Evolutionary conservation across 2,113 vertebrate species (phyloP), one percentile per base, ranked within the genome.

Genomic region (Lophius piscatorius): DNA sequence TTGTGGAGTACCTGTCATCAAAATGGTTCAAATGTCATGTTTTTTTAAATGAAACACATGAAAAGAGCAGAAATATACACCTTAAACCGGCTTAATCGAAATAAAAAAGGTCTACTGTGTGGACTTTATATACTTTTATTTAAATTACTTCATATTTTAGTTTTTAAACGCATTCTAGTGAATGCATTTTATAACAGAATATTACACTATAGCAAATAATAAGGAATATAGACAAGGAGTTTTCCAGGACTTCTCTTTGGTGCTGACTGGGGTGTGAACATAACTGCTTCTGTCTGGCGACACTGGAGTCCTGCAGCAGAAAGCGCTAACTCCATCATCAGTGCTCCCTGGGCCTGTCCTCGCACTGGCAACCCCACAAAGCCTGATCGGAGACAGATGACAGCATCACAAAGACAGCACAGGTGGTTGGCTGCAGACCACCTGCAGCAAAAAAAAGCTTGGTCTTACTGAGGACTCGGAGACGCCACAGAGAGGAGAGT

Each of bases 321-420:
- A 38, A 82, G 73, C 75, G 70, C 66, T 81, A 76, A 80, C 86
- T 90, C 86, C 87, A 81, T 90, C 87, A 88, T 85, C 81, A 21
- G 60, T 1, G 52, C 73, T 74, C 76, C 54, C 80, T 66, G 33
- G 62, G 80, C 82, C 80, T 86, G 78, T 87, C 85, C 80, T 84
- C 74, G 73, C 81, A 79, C 73, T 84, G 82, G 82, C 85, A 79
- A 83, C 57, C 61, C 63, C 80, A 85, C 85, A 88, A 89, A 87
- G 86, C 81, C 82, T 71, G 66, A 70, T 80, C 26, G 63, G 81
- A 90, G 88, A 90, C 80, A 82, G 85, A 90, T 89, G 90, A 89
- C 84, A 90, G 69, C 40, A 62, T 63, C 77, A 88, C 88, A 88
- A 91, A 90, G 84, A 83, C 81, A 89, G 84, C 87, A 88, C 86